phyloP scores from a whole-genome alignment of 2,113 vertebrate species.

The Gadus macrocephalus region DNA sequence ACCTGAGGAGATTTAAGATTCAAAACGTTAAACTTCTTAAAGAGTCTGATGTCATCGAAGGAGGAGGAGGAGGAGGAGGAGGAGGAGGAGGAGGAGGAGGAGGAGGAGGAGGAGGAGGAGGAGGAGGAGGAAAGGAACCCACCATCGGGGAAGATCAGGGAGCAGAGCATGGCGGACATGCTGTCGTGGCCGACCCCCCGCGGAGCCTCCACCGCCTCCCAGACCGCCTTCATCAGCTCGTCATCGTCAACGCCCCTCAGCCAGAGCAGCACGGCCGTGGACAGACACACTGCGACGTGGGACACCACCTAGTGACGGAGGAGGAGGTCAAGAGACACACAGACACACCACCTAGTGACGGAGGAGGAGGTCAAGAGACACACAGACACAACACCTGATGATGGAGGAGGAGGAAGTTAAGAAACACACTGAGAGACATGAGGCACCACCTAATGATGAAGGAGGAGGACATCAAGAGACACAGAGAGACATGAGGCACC shows the following conservation, averaged over 20 bases:
- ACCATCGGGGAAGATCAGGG: neutral
- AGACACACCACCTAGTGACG: neutral
- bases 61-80: too few relatives aligned
- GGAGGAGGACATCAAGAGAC: too few relatives aligned
- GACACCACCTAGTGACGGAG: neutral
- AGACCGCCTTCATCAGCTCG: neutral
- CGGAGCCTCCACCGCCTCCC: neutral
- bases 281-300: neutral
- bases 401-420: too few relatives aligned
- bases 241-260: neutral
- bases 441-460: too few relatives aligned
- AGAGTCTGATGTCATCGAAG: too few relatives aligned
- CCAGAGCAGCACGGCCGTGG: neutral
- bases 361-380: too few relatives aligned
- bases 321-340: too few relatives aligned
- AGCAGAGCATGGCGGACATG: neutral
- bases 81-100: too few relatives aligned
- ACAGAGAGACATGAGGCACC: too few relatives aligned
- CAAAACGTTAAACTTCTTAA: too few relatives aligned
- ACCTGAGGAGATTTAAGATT: conserved; percentile 39
- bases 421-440: too few relatives aligned
- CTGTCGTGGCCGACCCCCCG: neutral
- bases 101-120: neutral
- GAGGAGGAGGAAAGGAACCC: neutral
- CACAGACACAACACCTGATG: too few relatives aligned